A percentile compares a stretch with the other conserved stretches of the same genome.
Conservation (phyloP, 2,888 invertebrate species). For the Noctua comes region DNA sequence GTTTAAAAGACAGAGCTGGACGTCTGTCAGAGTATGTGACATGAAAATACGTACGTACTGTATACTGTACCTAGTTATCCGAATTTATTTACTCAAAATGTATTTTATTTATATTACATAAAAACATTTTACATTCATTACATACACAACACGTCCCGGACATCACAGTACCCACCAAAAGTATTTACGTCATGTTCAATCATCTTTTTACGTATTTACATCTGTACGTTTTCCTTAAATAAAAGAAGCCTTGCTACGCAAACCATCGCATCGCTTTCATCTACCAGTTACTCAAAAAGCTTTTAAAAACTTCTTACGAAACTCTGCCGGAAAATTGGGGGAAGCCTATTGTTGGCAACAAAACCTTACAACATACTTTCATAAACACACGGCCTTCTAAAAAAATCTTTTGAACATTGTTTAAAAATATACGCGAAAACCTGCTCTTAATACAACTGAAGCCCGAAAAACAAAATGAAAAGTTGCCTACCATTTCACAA, state of each 20-base stretch:
- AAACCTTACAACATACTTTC: slow-evolving; percentile 1
- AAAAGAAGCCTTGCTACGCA: not conserved
- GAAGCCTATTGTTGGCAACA: slow-evolving; percentile 16
- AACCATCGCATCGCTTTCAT: not conserved
- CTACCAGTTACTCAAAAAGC: slow-evolving; percentile 10
- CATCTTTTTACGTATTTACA: not conserved
- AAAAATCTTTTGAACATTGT: not conserved
- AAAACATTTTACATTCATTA: too few relatives aligned
- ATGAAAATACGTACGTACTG: too few relatives aligned
- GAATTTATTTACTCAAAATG: too few relatives aligned
- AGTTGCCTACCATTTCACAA: not conserved
- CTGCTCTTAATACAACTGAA: not conserved
- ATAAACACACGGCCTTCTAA: not conserved
- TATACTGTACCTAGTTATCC: too few relatives aligned
- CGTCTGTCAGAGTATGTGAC: too few relatives aligned
- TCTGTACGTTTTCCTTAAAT: not conserved
- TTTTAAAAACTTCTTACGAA: slow-evolving; percentile 23
- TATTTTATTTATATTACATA: too few relatives aligned
- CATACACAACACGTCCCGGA: too few relatives aligned
- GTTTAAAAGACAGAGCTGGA: too few relatives aligned
- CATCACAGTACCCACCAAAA: not conserved
- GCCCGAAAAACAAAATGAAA: not conserved
- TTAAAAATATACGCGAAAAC: not conserved
- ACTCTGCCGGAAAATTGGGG: not conserved
- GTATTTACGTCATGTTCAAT: not conserved